Evolutionary conservation across 2,113 vertebrate genomes (phyloP).

Genomic region (Menura novaehollandiae): DNA sequence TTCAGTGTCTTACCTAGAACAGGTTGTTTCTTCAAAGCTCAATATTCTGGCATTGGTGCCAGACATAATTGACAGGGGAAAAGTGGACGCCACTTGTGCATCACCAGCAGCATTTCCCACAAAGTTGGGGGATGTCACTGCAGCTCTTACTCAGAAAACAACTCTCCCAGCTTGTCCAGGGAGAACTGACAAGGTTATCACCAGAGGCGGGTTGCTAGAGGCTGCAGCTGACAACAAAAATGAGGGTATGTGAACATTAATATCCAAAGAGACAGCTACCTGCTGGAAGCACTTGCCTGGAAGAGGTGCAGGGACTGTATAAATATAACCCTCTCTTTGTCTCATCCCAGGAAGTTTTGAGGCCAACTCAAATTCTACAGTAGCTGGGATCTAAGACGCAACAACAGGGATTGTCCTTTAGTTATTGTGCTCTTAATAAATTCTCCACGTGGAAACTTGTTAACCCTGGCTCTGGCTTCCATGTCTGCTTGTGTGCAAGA

Average conservation of each 20-base stretch:
- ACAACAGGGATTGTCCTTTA: slow-evolving; percentile 17
- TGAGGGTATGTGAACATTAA: background rate
- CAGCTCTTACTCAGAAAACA: background rate
- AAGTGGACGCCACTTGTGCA: background rate
- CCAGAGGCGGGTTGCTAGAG: background rate
- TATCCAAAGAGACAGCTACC: slow-evolving; percentile 8
- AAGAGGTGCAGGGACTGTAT: background rate
- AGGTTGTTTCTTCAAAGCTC: background rate
- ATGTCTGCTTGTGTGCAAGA: slow-evolving; percentile 59
- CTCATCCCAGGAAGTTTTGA: background rate
- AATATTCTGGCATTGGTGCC: background rate
- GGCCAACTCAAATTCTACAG: background rate
- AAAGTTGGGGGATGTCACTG: background rate
- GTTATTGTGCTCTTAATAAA: slow-evolving; percentile 52
- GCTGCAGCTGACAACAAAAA: background rate
- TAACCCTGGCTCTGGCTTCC: slow-evolving; percentile 34
- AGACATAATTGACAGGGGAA: background rate
- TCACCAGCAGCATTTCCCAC: background rate
- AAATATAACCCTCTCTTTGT: background rate
- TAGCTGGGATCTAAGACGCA: slow-evolving; percentile 1
- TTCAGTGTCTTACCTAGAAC: background rate
- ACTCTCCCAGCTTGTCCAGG: background rate
- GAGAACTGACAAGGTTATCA: background rate
- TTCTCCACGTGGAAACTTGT: slow-evolving; percentile 19
- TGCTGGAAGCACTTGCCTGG: slow-evolving; percentile 13